Conservation (phyloP, 2,113 vertebrate species). For the Acanthochromis polyacanthus region DNA sequence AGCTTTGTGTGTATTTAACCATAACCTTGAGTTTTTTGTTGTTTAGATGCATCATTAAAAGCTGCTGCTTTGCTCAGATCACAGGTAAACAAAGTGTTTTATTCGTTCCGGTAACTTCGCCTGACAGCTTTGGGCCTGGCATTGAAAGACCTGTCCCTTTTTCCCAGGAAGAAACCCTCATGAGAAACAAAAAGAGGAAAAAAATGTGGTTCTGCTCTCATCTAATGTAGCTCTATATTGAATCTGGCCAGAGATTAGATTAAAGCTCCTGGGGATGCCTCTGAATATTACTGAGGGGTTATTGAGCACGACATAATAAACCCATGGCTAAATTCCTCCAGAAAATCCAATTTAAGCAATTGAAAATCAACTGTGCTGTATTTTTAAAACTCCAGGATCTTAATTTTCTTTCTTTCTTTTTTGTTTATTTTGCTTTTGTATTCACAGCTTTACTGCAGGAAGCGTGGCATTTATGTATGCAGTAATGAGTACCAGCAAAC, state of each 20-base stretch:
- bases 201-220: conserved; percentile 38
- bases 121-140: background rate
- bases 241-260: conserved; percentile 56
- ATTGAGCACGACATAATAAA: conserved; percentile 52
- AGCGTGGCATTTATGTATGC: no score
- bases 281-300: conserved; percentile 31
- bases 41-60: no score
- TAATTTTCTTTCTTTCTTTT: background rate
- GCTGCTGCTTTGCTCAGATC: no score
- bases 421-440: no score
- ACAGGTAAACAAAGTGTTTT: background rate
- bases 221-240: conserved; percentile 38
- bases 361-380: background rate
- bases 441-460: no score
- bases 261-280: conserved; percentile 32
- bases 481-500: background rate
- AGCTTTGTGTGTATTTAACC: background rate
- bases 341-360: conserved; percentile 34
- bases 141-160: conserved; percentile 11
- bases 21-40: no score
- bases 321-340: conserved; percentile 22
- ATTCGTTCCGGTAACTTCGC: no score
- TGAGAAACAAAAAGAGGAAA: conserved; percentile 26
- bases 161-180: conserved; percentile 18
- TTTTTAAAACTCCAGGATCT: background rate